phyloP scores from a whole-genome alignment of 2,797 vertebrate species.

The Squalus acanthias region DNA sequence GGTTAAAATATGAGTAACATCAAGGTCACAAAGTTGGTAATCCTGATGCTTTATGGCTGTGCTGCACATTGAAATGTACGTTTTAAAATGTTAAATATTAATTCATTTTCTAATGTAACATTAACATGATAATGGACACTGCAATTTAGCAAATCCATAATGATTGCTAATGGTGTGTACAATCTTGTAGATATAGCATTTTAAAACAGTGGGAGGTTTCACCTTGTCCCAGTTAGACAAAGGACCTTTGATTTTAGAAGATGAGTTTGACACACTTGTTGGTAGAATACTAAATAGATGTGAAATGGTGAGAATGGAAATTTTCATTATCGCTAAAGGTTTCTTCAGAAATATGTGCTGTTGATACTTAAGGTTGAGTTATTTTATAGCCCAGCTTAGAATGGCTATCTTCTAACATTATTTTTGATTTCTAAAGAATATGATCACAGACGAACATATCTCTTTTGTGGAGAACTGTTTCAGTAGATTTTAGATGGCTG shows the following conservation, averaged over 20 bases:
- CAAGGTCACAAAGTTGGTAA: constrained; percentile 9
- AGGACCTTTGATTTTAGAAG: constrained; percentile 10
- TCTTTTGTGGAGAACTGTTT: not conserved
- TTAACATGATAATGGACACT: constrained; percentile 27
- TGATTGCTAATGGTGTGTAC: constrained; percentile 24
- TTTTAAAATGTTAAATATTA: constrained; percentile 22
- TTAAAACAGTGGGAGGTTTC: constrained; percentile 25
- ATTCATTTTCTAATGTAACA: not conserved
- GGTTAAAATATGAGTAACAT: not conserved
- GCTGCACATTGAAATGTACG: not conserved
- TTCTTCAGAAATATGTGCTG: not conserved
- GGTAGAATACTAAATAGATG: not conserved
- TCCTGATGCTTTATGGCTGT: not conserved
- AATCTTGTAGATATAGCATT: not conserved
- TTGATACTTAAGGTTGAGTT: not conserved
- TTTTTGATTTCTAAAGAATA: not conserved
- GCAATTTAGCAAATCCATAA: not conserved
- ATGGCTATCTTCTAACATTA: not conserved
- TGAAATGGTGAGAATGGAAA: not conserved
- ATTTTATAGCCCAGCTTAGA: not conserved
- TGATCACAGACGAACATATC: not conserved
- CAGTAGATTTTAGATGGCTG: not conserved
- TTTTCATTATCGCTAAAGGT: not conserved
- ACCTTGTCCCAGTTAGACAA: constrained; percentile 30
- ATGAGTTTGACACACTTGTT: constrained; percentile 15